Evolutionary conservation across 2,113 vertebrate species (phyloP), one percentile per base, ranked within the genome.

Genomic region (Brienomyrus brachyistius): DNA sequence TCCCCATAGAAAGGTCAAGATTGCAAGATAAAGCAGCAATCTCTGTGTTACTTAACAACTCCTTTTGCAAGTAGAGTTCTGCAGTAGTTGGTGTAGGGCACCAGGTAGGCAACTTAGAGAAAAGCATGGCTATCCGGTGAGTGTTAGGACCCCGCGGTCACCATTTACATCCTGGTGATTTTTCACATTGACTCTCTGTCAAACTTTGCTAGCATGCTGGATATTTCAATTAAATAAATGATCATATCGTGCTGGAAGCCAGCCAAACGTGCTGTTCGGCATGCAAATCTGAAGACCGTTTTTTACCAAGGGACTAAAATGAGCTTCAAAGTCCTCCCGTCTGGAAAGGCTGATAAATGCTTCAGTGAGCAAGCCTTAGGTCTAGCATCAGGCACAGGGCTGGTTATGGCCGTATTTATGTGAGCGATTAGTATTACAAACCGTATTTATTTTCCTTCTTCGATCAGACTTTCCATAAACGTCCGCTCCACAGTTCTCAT

Each of bases 191-290:
- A 48, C 82, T 47, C 82, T 84, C 45, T 84, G 82, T 86, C 83
- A 88, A 91, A 91, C 89, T n/a, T 48, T 89, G 90, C 92, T 89
- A 92, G 92, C 92, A 93, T 92, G 90, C 90, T 89, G 91, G 92
- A 90, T 88, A 91, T 93, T 95, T 95, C 94, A 94, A 95, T 95
- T 94, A 95, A 95, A 95, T 92, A 93, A 95, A 94, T 94, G 93
- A 93, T 93, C 90, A 50, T 92, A 94, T 91, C 93, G 90, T 84
- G 10, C 91, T 94, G 95, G 94, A 91, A 23, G 45, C 11, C 66
- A 90, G 93, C 95, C 94, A 95, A 91, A 92, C 89, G 82, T 35
- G 62, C 91, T 90, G 92, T 92, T 92, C 90, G 92, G 91, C 90
- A 94, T 95, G 93, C 91, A 94, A 94, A 95, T 93, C 88, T 91